Conservation (phyloP, 2,797 vertebrate genomes). For the Chloroceryle inda region DNA sequence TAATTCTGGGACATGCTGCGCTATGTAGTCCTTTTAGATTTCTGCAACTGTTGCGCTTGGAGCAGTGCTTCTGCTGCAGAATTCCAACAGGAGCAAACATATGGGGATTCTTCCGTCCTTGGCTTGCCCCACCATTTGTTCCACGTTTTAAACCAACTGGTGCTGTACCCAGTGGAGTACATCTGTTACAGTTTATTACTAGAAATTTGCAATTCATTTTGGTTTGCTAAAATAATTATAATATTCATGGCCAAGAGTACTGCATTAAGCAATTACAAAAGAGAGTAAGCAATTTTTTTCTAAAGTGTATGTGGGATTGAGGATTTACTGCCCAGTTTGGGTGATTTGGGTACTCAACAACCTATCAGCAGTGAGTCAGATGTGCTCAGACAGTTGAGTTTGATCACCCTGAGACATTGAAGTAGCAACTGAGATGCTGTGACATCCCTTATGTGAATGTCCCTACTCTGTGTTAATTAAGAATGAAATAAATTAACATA, state of each 20-base stretch:
- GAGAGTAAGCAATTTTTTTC: neutral
- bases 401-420: conserved; percentile 40
- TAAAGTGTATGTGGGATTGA: neutral
- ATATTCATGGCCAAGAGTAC: conserved; percentile 51
- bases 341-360: neutral
- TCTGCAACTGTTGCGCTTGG: conserved; percentile 68
- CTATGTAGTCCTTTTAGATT: conserved; percentile 60
- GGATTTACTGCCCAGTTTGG: neutral
- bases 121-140: conserved; percentile 73
- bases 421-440: conserved; percentile 24
- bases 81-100: conserved; percentile 72
- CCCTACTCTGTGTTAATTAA: conserved; percentile 49
- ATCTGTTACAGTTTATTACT: conserved; percentile 75
- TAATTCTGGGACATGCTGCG: conserved; percentile 49
- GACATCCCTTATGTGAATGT: conserved; percentile 1
- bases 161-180: conserved; percentile 73
- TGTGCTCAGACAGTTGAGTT: neutral
- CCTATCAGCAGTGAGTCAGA: neutral
- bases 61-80: conserved; percentile 60
- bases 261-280: conserved; percentile 55
- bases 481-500: conserved; percentile 30
- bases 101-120: conserved; percentile 71
- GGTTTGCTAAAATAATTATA: conserved; percentile 70
- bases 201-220: conserved; percentile 75
- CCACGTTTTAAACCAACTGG: conserved; percentile 67